These are phyloP conservation scores for Hermetia illucens DNA, from an alignment of 1,140 invertebrate genomes.

Conservation along the genomic window DNA sequence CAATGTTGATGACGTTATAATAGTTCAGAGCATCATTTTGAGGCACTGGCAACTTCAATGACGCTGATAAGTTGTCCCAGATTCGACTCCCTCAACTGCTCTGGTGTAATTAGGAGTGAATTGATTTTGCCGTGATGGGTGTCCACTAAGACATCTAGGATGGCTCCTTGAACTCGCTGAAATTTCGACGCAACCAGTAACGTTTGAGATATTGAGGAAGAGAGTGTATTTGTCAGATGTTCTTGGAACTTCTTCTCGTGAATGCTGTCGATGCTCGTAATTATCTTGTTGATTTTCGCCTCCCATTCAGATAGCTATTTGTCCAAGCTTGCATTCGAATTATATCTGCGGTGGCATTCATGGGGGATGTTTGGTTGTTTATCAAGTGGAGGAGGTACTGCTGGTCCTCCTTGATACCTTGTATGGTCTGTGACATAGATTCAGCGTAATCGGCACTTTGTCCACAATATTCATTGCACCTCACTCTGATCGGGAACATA, in stretches of 20 bases:
- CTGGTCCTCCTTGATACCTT: background rate
- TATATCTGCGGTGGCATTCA: background rate
- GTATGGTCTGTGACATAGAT: background rate
- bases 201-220: background rate
- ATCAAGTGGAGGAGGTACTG: background rate
- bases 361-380: background rate
- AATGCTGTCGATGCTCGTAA: background rate
- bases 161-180: background rate
- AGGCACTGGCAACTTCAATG: background rate
- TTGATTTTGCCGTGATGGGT: background rate
- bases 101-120: background rate
- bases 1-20: background rate
- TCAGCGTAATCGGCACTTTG: background rate
- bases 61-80: background rate
- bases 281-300: background rate
- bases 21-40: background rate
- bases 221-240: background rate
- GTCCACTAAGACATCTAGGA: background rate
- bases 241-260: background rate
- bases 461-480: background rate
- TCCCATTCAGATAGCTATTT: background rate
- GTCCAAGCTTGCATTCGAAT: background rate
- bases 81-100: background rate
- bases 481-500: background rate
- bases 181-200: background rate